Base-by-base conservation (phyloP, 2,888 invertebrate genomes). In the Brachyopa scutellaris region DNA sequence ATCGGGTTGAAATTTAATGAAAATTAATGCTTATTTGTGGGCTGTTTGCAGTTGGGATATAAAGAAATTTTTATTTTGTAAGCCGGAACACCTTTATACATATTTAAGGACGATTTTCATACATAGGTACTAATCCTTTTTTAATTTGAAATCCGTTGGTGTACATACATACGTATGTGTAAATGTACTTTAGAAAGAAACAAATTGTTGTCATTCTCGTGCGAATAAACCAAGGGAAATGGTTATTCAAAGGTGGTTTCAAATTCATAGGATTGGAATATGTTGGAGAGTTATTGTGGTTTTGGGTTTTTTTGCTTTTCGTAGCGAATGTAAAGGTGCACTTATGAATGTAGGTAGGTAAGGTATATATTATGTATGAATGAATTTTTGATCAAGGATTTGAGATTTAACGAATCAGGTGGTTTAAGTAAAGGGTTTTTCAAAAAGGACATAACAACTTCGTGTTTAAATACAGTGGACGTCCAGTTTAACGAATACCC, bases 41-140 rank as follows among this genome's bases (percentile, higher is more conserved):
- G 9, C 29, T 15, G 23, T 1, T 1, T 19, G 2, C 17, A 45
- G 49, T 17, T 26, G 21, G 66, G 13, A 21, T 11, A n/a, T n/a
- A n/a, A 21, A 11, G 17, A 40, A 31, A 40, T 70, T 70, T 70
- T 61, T 51, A 69, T 69, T 57, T 45, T 33, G 57, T 70, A 29
- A 70, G 8, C 49, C 21, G 29, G 3, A 23, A 33, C 2, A 57
- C n/a, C 13, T 26, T 53, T n/a, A 26, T 74, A 17, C 57, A 59
- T 49, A 40, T 57, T 66, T 59, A 42, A 59, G 38, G 33, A 45
- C 7, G 40, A 21, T 15, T 40, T 59, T 51, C 64, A 15, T 72
- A 45, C 53, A 66, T 59, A n/a, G n/a, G n/a, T n/a, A 45, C 7
- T 72, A 72, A 78, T 61, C 66, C 66, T 38, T 59, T 69, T 55